These are phyloP conservation scores for Lordiphosa mommai DNA, from an alignment of 1,140 invertebrate genomes.

Conservation along the genomic window DNA sequence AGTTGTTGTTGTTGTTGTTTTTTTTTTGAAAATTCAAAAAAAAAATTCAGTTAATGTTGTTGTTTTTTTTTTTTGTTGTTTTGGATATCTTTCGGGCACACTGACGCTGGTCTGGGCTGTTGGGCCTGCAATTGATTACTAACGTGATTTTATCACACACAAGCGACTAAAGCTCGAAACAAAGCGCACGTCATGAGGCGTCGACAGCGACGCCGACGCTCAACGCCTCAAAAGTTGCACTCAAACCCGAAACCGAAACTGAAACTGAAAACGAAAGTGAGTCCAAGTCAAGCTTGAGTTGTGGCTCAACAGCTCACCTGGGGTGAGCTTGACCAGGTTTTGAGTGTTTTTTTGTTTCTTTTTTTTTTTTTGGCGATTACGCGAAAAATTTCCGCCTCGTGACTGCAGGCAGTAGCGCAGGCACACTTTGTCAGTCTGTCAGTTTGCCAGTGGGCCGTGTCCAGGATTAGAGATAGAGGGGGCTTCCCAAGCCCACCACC, in stretches of 20 bases:
- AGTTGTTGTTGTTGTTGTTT: slow-evolving; percentile 15
- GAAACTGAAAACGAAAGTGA: slow-evolving; percentile 60
- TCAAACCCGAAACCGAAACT: slow-evolving; percentile 29
- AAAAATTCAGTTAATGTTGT: slow-evolving; percentile 2
- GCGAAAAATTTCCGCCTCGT: slow-evolving; percentile 60
- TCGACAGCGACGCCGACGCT: slow-evolving; percentile 40
- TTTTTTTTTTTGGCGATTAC: slow-evolving; percentile 29
- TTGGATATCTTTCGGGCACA: slow-evolving; percentile 1
- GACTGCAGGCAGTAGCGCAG: slow-evolving; percentile 28
- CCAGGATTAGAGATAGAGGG: slow-evolving; percentile 47
- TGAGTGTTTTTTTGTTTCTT: slow-evolving; percentile 21
- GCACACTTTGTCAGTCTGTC: slow-evolving; percentile 36
- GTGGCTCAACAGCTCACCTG: background rate
- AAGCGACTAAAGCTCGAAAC: slow-evolving; percentile 79
- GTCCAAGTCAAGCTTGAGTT: slow-evolving; percentile 37
- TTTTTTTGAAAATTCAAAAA: slow-evolving; percentile 6
- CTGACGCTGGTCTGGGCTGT: slow-evolving; percentile 67
- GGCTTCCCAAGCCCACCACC: background rate
- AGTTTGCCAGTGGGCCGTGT: slow-evolving; percentile 38
- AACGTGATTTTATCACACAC: slow-evolving; percentile 80
- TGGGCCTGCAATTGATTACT: slow-evolving; percentile 79
- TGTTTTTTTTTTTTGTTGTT: background rate
- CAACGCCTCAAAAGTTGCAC: slow-evolving; percentile 35
- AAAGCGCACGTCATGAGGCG: slow-evolving; percentile 42
- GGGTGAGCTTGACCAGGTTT: slow-evolving; percentile 25